A percentile compares a stretch with the other conserved stretches of the same genome.
These are phyloP conservation scores for Drosophila pectinifera DNA, from an alignment of 1,140 invertebrate species.

Conservation along the genomic window DNA sequence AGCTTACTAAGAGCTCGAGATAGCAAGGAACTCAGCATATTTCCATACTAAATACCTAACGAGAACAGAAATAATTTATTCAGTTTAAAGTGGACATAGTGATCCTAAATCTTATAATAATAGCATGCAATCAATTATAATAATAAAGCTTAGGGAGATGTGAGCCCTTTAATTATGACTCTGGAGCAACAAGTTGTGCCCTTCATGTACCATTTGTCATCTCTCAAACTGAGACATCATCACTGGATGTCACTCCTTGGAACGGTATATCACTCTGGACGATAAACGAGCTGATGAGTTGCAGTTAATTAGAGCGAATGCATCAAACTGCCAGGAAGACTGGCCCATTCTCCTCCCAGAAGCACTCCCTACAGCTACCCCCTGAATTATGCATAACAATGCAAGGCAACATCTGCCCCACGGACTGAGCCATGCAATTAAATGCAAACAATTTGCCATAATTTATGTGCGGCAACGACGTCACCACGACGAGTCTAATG, in stretches of 20 bases:
- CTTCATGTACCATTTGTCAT: slow-evolving; percentile 56
- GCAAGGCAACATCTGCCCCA: slow-evolving; percentile 26
- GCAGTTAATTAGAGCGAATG: slow-evolving; percentile 76
- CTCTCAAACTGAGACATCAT: slow-evolving; percentile 20
- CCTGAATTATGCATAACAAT: slow-evolving; percentile 66
- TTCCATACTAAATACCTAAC: too few species aligned
- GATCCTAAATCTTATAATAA: background rate
- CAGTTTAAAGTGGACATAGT: too few species aligned
- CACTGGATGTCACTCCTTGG: slow-evolving; percentile 7
- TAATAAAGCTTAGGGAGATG: background rate
- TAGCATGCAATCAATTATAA: background rate
- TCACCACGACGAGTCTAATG: slow-evolving; percentile 66
- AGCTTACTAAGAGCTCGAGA: too few species aligned
- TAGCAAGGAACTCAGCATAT: too few species aligned
- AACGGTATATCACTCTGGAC: slow-evolving; percentile 41
- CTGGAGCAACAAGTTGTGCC: background rate
- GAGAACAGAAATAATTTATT: too few species aligned
- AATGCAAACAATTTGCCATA: slow-evolving; percentile 82
- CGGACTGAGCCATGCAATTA: slow-evolving; percentile 62
- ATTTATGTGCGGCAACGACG: slow-evolving; percentile 67
- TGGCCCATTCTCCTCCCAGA: slow-evolving; percentile 7
- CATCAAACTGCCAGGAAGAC: slow-evolving; percentile 50
- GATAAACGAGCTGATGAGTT: slow-evolving; percentile 66
- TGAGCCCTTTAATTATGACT: background rate
- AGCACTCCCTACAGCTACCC: slow-evolving; percentile 3